These are phyloP conservation scores for Microchrysa polita DNA, from an alignment of 2,888 invertebrate genomes.

Conservation along the genomic window DNA sequence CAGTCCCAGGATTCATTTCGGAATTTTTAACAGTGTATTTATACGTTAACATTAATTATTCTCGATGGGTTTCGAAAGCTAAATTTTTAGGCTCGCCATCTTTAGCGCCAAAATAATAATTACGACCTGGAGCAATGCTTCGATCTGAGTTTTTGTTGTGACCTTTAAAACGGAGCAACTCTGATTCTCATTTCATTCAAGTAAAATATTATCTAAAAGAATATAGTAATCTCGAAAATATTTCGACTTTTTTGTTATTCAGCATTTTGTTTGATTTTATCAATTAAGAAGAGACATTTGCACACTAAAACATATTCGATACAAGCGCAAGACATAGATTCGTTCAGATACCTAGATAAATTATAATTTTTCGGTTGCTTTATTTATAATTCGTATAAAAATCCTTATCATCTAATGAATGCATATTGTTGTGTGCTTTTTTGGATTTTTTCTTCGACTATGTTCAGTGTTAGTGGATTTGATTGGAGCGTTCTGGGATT, in stretches of 20 bases:
- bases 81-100: no score
- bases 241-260: background rate
- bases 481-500: no score
- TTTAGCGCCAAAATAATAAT: no score
- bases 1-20: no score
- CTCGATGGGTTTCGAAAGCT: no score
- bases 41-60: no score
- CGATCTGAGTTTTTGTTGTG: no score
- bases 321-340: background rate
- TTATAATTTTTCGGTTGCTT: background rate
- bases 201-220: slow-evolving; percentile 22
- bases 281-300: background rate
- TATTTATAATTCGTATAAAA: slow-evolving; percentile 36
- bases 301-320: background rate
- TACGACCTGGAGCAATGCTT: no score
- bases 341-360: background rate
- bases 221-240: background rate
- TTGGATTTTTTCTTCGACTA: no score
- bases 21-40: no score
- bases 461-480: no score
- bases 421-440: background rate
- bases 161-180: no score
- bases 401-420: slow-evolving; percentile 31
- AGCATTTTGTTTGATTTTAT: background rate
- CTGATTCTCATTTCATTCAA: background rate